Evolutionary conservation across 1,140 invertebrate species (phyloP), one percentile per base, ranked within the genome.

Genomic region (Solenopsis invicta): DNA sequence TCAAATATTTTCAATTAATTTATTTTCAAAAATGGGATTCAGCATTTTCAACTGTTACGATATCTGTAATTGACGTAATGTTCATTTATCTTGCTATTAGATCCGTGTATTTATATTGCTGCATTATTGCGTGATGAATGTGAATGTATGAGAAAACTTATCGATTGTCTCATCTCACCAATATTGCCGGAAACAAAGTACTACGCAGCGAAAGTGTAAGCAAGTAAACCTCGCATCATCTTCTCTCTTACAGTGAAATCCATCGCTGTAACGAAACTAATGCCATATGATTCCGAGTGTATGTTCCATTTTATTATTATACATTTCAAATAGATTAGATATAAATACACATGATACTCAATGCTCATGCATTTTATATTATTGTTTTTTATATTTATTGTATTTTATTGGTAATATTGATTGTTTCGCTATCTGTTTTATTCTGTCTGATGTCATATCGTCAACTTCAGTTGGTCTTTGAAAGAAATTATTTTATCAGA

Each of bases 141-240:
- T 21, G 10, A 75, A 45, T 21, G 4, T 54, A 21, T 50, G 13
- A 37, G 6, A 34, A 34, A 74, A 50, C 48, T 6, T 48, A 45
- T 41, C 8, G n/a, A 54, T 52, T 45, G 8, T 54, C 21, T 76
- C 50, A 87, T 77, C 54, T 87, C 54, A 90, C 88, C 88, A 10
- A 61, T 24, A 8, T 24, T 29, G 24, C 29, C 71, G 10, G 66
- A 78, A n/a, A 78, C 24, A 16, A 82, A 37, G 52, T 64, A 89
- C n/a, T 89, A 29, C 34, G 37, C 10, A 4, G 13, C 54, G 0
- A 90, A 66, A 52, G 12, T 12, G 52, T 8, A 52, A 45, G 1
- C 6, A 34, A 18, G 6, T 41, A 18, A 6, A 21, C 12, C 16
- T 6, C 48, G 29, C 64, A 84, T 90, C 34, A n/a, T 87, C 18